A percentile compares a stretch with the other conserved stretches of the same genome.
phyloP scores from a whole-genome alignment of 2,797 vertebrate species.

The Dromococcyx pavoninus region DNA sequence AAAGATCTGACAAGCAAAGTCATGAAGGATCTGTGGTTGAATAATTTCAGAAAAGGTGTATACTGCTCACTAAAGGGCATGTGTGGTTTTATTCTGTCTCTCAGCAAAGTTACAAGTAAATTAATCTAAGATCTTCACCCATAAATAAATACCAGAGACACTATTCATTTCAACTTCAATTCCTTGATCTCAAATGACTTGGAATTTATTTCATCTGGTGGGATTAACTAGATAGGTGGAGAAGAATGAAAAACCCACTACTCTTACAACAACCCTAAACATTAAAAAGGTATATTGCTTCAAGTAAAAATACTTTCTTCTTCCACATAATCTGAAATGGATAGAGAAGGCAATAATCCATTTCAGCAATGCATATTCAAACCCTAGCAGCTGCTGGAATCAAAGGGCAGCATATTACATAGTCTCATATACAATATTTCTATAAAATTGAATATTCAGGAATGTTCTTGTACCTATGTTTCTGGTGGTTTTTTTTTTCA shows the following conservation, averaged over 20 bases:
- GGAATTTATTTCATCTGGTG: not conserved
- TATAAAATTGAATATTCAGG: not conserved
- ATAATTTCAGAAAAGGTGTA: not conserved
- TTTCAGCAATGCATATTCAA: not conserved
- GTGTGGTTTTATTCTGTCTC: not conserved
- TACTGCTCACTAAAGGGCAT: not conserved
- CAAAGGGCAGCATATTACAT: not conserved
- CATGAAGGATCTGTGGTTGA: not conserved
- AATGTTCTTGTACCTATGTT: not conserved
- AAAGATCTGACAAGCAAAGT: not conserved
- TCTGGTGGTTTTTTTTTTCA: not conserved
- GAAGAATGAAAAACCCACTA: not conserved
- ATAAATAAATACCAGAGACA: not conserved
- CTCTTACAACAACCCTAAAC: not conserved
- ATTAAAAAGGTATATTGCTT: not conserved
- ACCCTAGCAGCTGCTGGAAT: not conserved
- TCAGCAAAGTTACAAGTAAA: not conserved
- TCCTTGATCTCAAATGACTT: not conserved
- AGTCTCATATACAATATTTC: not conserved
- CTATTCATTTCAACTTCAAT: not conserved
- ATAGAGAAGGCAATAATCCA: not conserved
- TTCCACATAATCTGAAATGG: not conserved
- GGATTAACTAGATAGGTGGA: not conserved
- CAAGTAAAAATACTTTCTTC: not conserved
- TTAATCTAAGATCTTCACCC: not conserved